Evolutionary conservation across 2,888 invertebrate genomes (phyloP).

Genomic region (Lithophane semibrunnea): DNA sequence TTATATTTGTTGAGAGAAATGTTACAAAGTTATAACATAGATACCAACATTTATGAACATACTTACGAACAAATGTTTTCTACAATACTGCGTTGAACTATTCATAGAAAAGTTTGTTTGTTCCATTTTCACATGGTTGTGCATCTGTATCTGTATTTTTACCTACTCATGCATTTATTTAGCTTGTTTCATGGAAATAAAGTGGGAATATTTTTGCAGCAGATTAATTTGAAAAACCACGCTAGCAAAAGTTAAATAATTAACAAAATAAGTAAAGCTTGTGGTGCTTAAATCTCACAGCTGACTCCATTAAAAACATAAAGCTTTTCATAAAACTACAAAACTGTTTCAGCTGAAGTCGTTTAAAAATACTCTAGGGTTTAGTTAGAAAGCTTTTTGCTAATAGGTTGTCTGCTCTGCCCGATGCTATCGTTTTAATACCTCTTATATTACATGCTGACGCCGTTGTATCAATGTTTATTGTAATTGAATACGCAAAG

Average conservation of each 20-base stretch:
- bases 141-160: constrained; percentile 1
- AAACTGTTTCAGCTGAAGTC: constrained; percentile 18
- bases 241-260: neutral
- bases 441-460: constrained; percentile 29
- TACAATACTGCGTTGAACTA: constrained; percentile 7
- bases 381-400: constrained; percentile 31
- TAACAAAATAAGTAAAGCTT: constrained; percentile 9
- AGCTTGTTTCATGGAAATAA: neutral
- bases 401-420: constrained; percentile 26
- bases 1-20: constrained; percentile 12
- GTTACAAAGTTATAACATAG: neutral
- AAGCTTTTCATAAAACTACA: constrained; percentile 20
- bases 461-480: constrained; percentile 29
- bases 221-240: neutral
- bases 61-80: neutral
- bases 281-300: constrained; percentile 4
- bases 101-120: constrained; percentile 13
- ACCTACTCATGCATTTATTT: neutral
- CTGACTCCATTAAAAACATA: constrained; percentile 17
- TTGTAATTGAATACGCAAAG: constrained; percentile 69
- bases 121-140: constrained; percentile 5
- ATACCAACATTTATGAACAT: no score
- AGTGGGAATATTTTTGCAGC: neutral
- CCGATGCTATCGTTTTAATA: constrained; percentile 26
- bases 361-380: constrained; percentile 17